Evolutionary conservation across 1,140 invertebrate genomes (phyloP), one percentile per base, ranked within the genome.

Genomic region (Drosophila ficusphila): DNA sequence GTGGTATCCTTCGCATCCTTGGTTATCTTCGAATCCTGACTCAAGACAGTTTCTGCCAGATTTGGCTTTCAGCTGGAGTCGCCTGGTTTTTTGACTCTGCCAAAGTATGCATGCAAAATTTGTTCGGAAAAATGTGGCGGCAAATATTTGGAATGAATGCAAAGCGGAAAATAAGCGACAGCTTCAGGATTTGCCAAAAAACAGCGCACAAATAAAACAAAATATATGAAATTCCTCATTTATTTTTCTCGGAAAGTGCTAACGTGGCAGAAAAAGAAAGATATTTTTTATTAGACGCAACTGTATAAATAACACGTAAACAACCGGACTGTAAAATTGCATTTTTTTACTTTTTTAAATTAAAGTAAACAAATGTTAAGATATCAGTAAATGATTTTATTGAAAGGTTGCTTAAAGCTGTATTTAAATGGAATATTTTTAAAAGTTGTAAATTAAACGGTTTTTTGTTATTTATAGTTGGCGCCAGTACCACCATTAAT

Each of bases 61-160:
- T 60, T 49, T 52, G 12, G 34, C 11, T 34, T 54, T 65, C 57
- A 34, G 33, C 34, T 54, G 21, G 19, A 21, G 31, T 48, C 49
- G 53, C 34, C 38, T 42, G 14, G 41, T 36, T 61, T 60, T 61
- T 67, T 29, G 47, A 48, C 41, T 25, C 53, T 76, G 72, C 53
- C 54, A 86, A 79, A 76, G 60, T 85, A 79, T 86, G 72, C 76
- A 69, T 65, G 72, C 49, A 49, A 82, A 85, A 86, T 79, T 76
- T 86, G 77, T 86, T 85, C 76, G 76, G 56, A 44, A 73, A 79
- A 86, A 77, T 86, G 76, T 79, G 54, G 73, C 81, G 81, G 71
- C 57, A 85, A 85, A 85, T 85, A 76, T 86, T 85, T 69, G 72
- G 60, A 86, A 85, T 85, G 51, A 86, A 86, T 86, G 81, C 81